Evolutionary conservation across 2,113 vertebrate genomes (phyloP).

Genomic region (Oxyruncus cristatus): DNA sequence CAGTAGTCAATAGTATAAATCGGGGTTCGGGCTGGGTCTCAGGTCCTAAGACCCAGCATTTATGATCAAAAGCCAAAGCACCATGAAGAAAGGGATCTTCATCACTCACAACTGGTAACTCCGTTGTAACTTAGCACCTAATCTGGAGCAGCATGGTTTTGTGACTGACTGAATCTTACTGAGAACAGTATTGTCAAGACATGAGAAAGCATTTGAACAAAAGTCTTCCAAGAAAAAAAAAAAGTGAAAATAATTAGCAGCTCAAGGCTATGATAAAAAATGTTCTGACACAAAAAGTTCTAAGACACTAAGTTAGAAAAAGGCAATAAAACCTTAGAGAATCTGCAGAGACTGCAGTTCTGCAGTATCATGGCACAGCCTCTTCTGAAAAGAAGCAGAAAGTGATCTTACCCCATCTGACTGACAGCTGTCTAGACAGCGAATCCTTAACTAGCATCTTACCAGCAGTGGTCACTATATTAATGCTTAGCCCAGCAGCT

Average conservation of each 20-base stretch:
- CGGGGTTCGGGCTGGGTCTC: background rate
- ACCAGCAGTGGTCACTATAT: background rate
- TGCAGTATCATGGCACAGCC: background rate
- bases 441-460: background rate
- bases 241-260: background rate
- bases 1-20: background rate
- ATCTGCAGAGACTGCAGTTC: background rate
- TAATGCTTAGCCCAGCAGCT: background rate
- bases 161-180: background rate
- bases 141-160: background rate
- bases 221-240: background rate
- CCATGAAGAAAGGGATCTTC: background rate
- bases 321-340: accelerated
- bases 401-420: background rate
- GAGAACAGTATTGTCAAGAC: background rate
- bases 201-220: background rate
- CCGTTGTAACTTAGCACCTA: background rate
- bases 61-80: background rate
- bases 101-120: background rate
- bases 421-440: background rate
- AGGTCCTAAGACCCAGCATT: background rate
- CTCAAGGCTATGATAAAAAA: background rate
- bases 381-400: background rate
- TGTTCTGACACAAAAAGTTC: background rate
- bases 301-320: background rate